A percentile compares a stretch with the other conserved stretches of the same genome.
Evolutionary conservation across 2,888 invertebrate species (phyloP).

Genomic region (Caenorhabditis zanzibari): DNA sequence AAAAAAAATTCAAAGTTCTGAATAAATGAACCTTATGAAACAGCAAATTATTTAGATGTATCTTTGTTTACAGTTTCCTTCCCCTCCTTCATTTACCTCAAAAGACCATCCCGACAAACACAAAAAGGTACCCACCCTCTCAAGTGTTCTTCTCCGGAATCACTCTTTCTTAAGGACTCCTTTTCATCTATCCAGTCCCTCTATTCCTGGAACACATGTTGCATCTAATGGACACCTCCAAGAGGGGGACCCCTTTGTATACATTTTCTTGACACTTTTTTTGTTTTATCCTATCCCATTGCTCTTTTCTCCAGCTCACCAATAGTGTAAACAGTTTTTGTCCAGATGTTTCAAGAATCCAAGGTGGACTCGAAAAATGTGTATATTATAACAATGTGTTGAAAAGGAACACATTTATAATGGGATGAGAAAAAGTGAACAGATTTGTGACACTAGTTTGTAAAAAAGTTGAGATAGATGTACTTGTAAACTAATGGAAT

Average conservation of each 20-base stretch:
- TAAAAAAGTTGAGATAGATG: conserved; percentile 22
- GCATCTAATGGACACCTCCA: conserved; percentile 11
- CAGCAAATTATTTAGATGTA: too few species aligned
- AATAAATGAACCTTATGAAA: too few species aligned
- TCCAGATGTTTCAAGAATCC: conserved; percentile 42
- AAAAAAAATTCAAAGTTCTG: too few species aligned
- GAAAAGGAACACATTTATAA: conserved; percentile 22
- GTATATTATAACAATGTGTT: conserved; percentile 11
- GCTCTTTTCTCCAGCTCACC: too few species aligned
- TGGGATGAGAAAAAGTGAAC: conserved; percentile 1
- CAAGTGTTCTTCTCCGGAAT: conserved; percentile 28
- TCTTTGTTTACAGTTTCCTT: neutral
- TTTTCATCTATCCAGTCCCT: neutral
- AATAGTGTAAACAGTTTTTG: conserved; percentile 44
- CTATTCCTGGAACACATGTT: conserved; percentile 46
- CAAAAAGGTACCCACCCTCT: neutral
- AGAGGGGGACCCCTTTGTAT: conserved; percentile 17
- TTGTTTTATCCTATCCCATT: neutral
- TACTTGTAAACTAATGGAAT: conserved; percentile 48
- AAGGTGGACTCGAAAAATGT: conserved; percentile 6
- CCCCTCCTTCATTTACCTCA: neutral
- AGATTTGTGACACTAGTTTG: too few species aligned
- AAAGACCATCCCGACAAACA: neutral
- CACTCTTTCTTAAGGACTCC: neutral
- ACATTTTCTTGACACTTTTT: conserved; percentile 58